These are phyloP conservation scores for Carpatolechia fugitivella DNA, from an alignment of 2,888 invertebrate genomes.

Conservation along the genomic window DNA sequence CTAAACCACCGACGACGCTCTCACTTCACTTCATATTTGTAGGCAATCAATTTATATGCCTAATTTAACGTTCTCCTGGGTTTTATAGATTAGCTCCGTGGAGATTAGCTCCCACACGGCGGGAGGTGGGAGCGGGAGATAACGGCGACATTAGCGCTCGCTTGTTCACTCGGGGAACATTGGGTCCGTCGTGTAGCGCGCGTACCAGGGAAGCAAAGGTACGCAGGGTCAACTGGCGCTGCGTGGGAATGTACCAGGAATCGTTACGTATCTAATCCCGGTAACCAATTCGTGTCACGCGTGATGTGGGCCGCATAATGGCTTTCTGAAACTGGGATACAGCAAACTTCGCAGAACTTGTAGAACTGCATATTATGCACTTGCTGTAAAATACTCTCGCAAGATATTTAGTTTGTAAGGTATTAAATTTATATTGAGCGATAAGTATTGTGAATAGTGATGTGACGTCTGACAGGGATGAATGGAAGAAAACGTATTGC, in stretches of 20 bases:
- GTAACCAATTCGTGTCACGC: conserved; percentile 27
- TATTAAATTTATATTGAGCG: too few relatives aligned
- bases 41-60: not conserved
- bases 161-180: conserved; percentile 47
- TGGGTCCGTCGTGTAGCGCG: conserved; percentile 40
- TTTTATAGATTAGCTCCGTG: conserved; percentile 29
- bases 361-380: conserved; percentile 16
- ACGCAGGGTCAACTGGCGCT: conserved; percentile 42
- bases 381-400: not conserved
- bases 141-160: conserved; percentile 56
- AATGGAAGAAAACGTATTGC: too few relatives aligned
- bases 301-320: conserved; percentile 28
- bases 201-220: conserved; percentile 35
- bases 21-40: not conserved
- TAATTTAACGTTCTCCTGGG: not conserved
- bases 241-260: conserved; percentile 46
- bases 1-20: too few relatives aligned
- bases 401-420: not conserved
- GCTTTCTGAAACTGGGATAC: conserved; percentile 29
- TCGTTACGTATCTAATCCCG: not conserved
- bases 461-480: too few relatives aligned
- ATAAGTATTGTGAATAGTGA: too few relatives aligned
- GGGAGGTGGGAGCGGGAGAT: conserved; percentile 37
- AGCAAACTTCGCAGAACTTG: conserved; percentile 34
- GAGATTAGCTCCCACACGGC: conserved; percentile 33